Evolutionary conservation across 2,888 invertebrate genomes (phyloP).

Genomic region (Carpatolechia fugitivella): DNA sequence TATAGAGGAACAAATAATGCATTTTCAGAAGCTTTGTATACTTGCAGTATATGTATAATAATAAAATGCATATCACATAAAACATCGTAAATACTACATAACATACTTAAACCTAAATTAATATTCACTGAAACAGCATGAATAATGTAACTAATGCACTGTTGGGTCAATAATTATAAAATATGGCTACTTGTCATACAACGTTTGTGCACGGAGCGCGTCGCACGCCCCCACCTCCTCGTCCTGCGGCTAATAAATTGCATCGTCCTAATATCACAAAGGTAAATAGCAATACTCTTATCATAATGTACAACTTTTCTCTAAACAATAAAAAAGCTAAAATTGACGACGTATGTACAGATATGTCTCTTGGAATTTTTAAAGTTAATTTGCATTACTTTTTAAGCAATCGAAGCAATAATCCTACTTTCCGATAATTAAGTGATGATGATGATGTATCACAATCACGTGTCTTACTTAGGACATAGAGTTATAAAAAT

Average conservation of each 20-base stretch:
- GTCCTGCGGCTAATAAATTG: slow-evolving; percentile 25
- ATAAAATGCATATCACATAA: slow-evolving; percentile 79
- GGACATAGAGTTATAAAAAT: slow-evolving; percentile 55
- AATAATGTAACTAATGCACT: slow-evolving; percentile 47
- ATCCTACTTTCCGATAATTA: slow-evolving; percentile 29
- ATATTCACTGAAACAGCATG: slow-evolving; percentile 67
- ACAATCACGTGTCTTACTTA: slow-evolving; percentile 36
- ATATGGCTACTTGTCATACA: slow-evolving; percentile 71
- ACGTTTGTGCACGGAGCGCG: slow-evolving; percentile 65
- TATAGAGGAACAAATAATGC: too few relatives aligned
- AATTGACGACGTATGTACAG: slow-evolving; percentile 51
- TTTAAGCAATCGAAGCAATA: slow-evolving; percentile 18
- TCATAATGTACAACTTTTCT: too few relatives aligned
- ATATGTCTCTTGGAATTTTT: slow-evolving; percentile 57
- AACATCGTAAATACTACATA: slow-evolving; percentile 77
- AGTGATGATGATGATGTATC: slow-evolving; percentile 41
- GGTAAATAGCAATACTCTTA: slow-evolving; percentile 54
- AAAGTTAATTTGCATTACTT: slow-evolving; percentile 21
- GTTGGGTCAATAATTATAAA: slow-evolving; percentile 53
- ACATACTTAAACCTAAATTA: slow-evolving; percentile 71
- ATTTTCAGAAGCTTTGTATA: slow-evolving; percentile 79
- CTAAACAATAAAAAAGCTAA: slow-evolving; percentile 54
- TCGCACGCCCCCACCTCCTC: too few relatives aligned
- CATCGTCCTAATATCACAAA: slow-evolving; percentile 72
- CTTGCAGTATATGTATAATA: slow-evolving; percentile 72